Evolutionary conservation across 2,113 vertebrate genomes (phyloP).

Genomic region (Pseudorectes ferrugineus): DNA sequence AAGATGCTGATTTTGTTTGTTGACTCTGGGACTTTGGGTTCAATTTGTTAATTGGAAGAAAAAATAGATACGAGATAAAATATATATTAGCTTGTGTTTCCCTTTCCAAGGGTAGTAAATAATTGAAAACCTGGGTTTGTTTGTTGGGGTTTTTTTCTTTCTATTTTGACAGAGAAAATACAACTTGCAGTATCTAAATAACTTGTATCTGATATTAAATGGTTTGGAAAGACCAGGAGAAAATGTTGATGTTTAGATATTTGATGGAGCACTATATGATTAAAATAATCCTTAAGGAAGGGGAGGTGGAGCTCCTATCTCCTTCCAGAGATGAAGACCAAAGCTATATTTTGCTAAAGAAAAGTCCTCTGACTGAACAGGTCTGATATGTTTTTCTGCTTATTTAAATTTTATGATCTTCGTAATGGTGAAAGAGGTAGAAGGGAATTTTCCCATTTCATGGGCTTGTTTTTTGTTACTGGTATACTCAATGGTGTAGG

Average conservation of each 20-base stretch:
- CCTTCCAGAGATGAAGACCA: not conserved
- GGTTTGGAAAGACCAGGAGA: not conserved
- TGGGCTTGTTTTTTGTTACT: not conserved
- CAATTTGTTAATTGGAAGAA: not conserved
- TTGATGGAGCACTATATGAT: not conserved
- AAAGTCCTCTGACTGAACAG: not conserved
- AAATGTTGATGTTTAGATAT: not conserved
- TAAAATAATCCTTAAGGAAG: not conserved
- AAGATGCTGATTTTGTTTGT: not conserved
- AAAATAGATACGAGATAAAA: not conserved
- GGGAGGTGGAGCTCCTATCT: not conserved
- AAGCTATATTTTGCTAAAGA: not conserved
- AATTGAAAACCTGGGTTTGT: not conserved
- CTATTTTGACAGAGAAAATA: not conserved
- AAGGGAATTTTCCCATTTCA: not conserved
- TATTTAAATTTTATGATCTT: not conserved
- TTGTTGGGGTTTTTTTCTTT: rapidly evolving
- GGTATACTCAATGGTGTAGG: not conserved
- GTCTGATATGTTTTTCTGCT: not conserved
- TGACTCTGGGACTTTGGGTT: not conserved
- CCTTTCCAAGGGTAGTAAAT: not conserved
- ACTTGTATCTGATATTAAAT: not conserved
- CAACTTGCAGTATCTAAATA: not conserved
- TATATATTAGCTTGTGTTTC: not conserved
- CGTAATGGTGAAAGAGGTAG: not conserved